Base-by-base conservation (phyloP, 2,888 invertebrate genomes). In the Hypomecis atomaria region DNA sequence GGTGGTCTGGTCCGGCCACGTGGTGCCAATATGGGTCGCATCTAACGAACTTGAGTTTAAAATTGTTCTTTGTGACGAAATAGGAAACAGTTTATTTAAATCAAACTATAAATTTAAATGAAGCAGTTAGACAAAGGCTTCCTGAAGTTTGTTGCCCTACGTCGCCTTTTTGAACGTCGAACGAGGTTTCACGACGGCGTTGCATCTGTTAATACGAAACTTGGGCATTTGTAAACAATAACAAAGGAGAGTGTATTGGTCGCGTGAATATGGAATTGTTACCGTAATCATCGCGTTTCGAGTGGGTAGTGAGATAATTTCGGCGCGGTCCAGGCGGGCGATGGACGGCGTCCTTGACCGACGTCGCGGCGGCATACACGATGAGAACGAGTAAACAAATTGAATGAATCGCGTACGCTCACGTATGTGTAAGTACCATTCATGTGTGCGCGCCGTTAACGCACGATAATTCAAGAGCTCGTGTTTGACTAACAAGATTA, bases 341-440 rank as follows among this genome's bases (percentile, higher is more conserved):
- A 89, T 91, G 91, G 83, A 90, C 79, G 77, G 60, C 82, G 88
- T 82, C 88, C 90, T 90, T 90, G 90, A 88, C 87, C 88, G 87
- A 76, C 84, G 83, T 79, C 85, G 86, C 80, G 79, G 76, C 82
- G 81, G 76, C 81, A 73, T 78, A 70, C 71, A 74, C 86, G 83
- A 81, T 81, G 80, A 78, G 76, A 76, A 76, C 82, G 86, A 78
- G 88, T 90, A 87, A 89, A 89, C 90, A 88, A 88, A 88, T 91
- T 92, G 91, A 91, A 92, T 92, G 91, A 88, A 88, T 84, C 86
- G 90, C 89, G 89, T 90, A 90, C 87, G 84, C 83, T 83, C 84
- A 82, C 83, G 84, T 84, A 83, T 82, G 79, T 83, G 78, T 82
- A 81, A 80, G 82, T 80, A 85, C 88, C 91, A 92, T 92, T 92